phyloP scores from a whole-genome alignment of 2,888 invertebrate genomes.

The Heliconius cydno region DNA sequence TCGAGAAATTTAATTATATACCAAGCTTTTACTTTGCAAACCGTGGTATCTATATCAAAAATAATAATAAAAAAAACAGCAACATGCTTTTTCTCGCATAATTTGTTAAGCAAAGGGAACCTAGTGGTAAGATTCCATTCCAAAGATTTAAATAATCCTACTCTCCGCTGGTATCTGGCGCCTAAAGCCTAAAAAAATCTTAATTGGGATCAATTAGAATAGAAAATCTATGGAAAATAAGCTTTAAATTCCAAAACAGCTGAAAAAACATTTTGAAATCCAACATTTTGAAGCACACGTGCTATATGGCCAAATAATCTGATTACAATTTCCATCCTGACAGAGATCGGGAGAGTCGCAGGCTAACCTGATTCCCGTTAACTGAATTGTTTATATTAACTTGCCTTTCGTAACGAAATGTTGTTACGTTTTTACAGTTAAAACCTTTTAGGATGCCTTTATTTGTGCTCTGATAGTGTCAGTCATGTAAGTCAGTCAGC shows the following conservation, averaged over 20 bases:
- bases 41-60: too few species aligned
- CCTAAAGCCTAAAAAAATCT: too few species aligned
- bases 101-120: too few species aligned
- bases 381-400: conserved; percentile 24
- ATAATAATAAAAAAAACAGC: too few species aligned
- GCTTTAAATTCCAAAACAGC: neutral
- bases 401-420: neutral
- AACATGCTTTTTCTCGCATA: too few species aligned
- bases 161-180: too few species aligned
- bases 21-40: too few species aligned
- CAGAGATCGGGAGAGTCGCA: conserved; percentile 16
- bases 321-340: conserved; percentile 24
- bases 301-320: neutral
- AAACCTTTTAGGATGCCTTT: neutral
- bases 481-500: neutral
- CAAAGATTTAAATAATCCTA: too few species aligned
- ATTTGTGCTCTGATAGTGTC: neutral
- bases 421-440: neutral
- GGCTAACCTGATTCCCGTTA: conserved; percentile 26
- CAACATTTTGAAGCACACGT: conserved; percentile 9
- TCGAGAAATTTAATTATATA: too few species aligned
- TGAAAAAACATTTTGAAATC: neutral
- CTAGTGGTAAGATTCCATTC: too few species aligned
- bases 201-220: neutral
- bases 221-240: neutral